Base-by-base conservation (phyloP, 2,113 vertebrate genomes). In the Gallinago jamesoni region DNA sequence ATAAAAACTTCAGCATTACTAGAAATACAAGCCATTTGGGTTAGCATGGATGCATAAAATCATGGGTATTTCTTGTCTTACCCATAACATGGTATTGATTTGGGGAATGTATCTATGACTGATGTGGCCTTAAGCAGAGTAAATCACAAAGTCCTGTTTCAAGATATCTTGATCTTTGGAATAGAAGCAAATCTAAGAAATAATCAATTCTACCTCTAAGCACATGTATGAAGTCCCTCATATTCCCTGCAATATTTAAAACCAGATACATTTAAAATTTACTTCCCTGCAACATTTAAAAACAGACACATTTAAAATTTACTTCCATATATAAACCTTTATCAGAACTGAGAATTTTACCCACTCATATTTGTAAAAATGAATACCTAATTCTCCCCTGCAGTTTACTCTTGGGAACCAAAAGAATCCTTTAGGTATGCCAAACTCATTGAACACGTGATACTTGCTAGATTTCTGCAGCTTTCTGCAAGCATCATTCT, bases 401-500 rank as follows among this genome's bases (percentile, higher is more conserved):
- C 55, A 83, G 33, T 70, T 85, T 80, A 66, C 23, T 59, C 28
- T 33, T 37, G 21, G 14, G 47, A 86, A 48, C 47, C 14, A 95
- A 80, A 92, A 62, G 27, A 86, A 67, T 56, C 23, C 4, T 63
- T 84, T 33, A 53, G 14, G 13, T 64, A 25, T 41, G 45, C 41
- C 37, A 86, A 10, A 55, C 16, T 53, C 81, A 82, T 47, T 72
- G 77, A 96, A 79, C 27, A 80, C 18, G 47, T 35, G 24, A 63
- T 67, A 74, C 30, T 66, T 74, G 18, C 47, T 67, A 25, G n/a
- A 55, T 80, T 85, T 80, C 67, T 88, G 63, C 12, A 74, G 55
- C 21, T 95, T 91, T 94, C 82, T 93, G 88, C 68, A 92, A 90
- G 39, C 75, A 94, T 81, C 72, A 67, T 72, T 70, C 30, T 84